Evolutionary conservation across 2,888 invertebrate genomes (phyloP), one percentile per base, ranked within the genome.

Genomic region (Dromius quadrimaculatus): DNA sequence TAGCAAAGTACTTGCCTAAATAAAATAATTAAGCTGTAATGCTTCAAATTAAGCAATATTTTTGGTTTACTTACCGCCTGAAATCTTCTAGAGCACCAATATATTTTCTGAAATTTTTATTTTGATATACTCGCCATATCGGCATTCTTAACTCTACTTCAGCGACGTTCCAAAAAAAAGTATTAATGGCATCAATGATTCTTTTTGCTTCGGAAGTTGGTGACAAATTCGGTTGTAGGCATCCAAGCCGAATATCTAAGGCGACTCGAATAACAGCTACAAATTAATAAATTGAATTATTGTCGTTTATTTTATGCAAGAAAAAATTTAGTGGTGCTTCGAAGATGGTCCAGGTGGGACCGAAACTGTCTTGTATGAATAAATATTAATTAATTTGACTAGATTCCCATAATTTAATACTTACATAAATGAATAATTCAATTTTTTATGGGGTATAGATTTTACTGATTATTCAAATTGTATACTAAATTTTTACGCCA

Each of bases 211-310:
- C 90, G 50, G 90, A 88, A 74, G 78, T 74, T 65, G 76, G 74
- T 6, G 78, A 71, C 19, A 85, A 76, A 74, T 84, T 80, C 11
- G 87, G 85, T 69, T 86, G 85, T 47, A 93, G 80, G 81, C 93
- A 93, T 17, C 93, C 93, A 62, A 95, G 83, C 75, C 94, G 87
- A 19, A 90, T 90, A 77, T 94, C 93, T 77, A 95, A 84, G 2
- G 94, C 91, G 78, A 94, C 93, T 74, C 90, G 86, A 13, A 91
- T 92, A 1, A 94, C 92, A 74, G 93, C 92, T 93, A 79, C 71
- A 81, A 80, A 15, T n/a, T n/a, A n/a, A n/a, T n/a, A n/a, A n/a
- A n/a, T n/a, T n/a, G n/a, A n/a, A n/a, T n/a, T n/a, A n/a, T n/a
- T n/a, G n/a, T n/a, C n/a, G n/a, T n/a, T n/a, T n/a, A n/a, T n/a